Percentiles rank a stretch among this genome's conserved stretches.
These are phyloP conservation scores for Papilio protenor DNA, from an alignment of 2,888 invertebrate genomes.

Conservation along the genomic window DNA sequence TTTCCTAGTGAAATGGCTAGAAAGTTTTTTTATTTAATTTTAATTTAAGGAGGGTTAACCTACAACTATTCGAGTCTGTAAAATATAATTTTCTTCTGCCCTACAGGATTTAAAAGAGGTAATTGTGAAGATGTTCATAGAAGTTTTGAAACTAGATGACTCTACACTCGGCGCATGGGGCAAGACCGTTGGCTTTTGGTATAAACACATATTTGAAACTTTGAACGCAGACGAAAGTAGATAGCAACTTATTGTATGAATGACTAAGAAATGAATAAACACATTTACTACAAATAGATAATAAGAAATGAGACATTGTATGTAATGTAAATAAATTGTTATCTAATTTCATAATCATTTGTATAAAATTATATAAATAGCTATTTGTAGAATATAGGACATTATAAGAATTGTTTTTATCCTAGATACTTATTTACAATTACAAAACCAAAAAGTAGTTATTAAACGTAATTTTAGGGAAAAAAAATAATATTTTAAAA, in stretches of 20 bases:
- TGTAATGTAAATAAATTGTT: not conserved
- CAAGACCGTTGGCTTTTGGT: constrained; percentile 63
- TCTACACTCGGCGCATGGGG: constrained; percentile 60
- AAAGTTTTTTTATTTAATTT: not conserved
- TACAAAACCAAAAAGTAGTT: not conserved
- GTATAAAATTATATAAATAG: too few relatives aligned
- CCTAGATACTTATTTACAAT: not conserved
- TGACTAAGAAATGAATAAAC: not conserved
- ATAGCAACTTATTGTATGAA: constrained; percentile 27
- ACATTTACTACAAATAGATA: not conserved
- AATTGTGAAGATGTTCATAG: constrained; percentile 59
- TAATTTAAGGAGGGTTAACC: not conserved
- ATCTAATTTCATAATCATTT: not conserved
- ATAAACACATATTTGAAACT: constrained; percentile 59
- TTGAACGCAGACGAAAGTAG: constrained; percentile 43
- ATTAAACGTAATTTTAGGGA: not conserved
- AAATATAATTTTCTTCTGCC: not conserved
- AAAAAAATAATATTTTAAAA: not conserved
- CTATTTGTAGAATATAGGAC: too few relatives aligned
- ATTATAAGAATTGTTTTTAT: not conserved
- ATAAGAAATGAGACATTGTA: not conserved
- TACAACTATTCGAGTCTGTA: not conserved
- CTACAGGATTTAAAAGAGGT: constrained; percentile 65
- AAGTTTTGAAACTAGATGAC: constrained; percentile 58
- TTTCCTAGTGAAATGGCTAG: not conserved